Evolutionary conservation across 2,113 vertebrate species (phyloP), one percentile per base, ranked within the genome.

Genomic region (Corvus hawaiiensis): DNA sequence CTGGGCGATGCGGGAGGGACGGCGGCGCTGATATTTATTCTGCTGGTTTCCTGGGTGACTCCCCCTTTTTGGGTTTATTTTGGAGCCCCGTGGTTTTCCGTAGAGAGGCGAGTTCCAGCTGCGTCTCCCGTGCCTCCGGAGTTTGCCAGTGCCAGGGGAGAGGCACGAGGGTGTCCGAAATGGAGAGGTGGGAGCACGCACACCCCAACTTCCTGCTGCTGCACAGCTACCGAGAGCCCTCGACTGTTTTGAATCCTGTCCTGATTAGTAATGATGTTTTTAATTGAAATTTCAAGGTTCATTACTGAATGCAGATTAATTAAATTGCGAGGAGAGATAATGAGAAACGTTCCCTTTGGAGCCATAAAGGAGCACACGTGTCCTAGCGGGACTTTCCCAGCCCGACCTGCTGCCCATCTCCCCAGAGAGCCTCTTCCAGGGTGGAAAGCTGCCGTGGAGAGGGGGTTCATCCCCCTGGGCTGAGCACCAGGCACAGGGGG

Each of bases 211-310:
- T 87, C 86, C 89, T 73, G 62, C 80, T 55, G 5, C 77, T 69
- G 81, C 35, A 26, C 75, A 76, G 83, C 54, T 17, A 51, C n/a
- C 51, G 3, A 84, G 84, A 83, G 81, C 77, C 88, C 85, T 84
- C 33, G 39, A 54, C 91, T 76, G 43, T 13, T 48, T 68, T 77
- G 48, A 87, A 94, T 93, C 49, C 94, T 63, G 95, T 52, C 90
- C 96, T 91, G 96, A 96, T 97, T 93, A 82, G 96, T 78, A 89
- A 94, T 91, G 92, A 95, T 97, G 97, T 95, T 97, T 97, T 98
- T 97, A 98, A 98, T 98, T 96, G 97, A 96, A 97, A 98, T 96
- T 97, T 97, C 97, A 97, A 97, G 97, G 97, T 97, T 98, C 97
- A 97, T 98, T 98, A 98, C 93, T 97, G 98, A 96, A 95, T 55